Percentiles rank a stretch among this genome's conserved stretches.
Evolutionary conservation across 2,113 vertebrate genomes (phyloP).

Genomic region (Plotosus lineatus): DNA sequence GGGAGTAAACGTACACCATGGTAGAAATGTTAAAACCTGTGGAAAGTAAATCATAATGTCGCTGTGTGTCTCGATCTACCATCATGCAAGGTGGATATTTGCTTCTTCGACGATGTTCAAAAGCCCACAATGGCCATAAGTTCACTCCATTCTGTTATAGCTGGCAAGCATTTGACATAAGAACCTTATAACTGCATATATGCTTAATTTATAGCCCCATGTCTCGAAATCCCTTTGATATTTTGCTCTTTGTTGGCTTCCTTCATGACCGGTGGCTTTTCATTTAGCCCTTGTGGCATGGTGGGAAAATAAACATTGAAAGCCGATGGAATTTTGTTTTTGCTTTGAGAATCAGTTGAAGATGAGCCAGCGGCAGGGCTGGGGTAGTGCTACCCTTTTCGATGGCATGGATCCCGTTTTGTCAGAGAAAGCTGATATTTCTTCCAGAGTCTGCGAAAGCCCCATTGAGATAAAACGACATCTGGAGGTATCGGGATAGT

Average conservation of each 20-base stretch:
- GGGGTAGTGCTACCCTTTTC: constrained; percentile 40
- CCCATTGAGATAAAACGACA: constrained; percentile 42
- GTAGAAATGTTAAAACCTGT: neutral
- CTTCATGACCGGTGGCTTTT: constrained; percentile 32
- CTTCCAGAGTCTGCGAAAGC: constrained; percentile 34
- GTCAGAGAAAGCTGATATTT: constrained; percentile 21
- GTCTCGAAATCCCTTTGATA: constrained; percentile 47
- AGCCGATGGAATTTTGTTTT: constrained; percentile 36
- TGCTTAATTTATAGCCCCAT: constrained; percentile 39
- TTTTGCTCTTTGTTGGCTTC: constrained; percentile 37
- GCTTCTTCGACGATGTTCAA: neutral
- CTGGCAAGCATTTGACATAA: constrained; percentile 19
- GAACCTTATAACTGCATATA: constrained; percentile 36
- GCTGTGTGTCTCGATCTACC: neutral
- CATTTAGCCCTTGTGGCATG: constrained; percentile 41
- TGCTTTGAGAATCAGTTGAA: constrained; percentile 32
- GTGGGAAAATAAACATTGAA: neutral
- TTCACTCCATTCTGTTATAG: constrained; percentile 19
- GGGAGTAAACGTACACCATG: too few species aligned
- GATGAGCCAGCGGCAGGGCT: constrained; percentile 35
- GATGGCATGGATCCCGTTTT: constrained; percentile 35
- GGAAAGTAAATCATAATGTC: neutral
- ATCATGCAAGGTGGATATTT: neutral
- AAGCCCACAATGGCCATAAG: constrained; percentile 37
- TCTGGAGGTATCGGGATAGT: constrained; percentile 38